Base-by-base conservation (phyloP, 1,140 invertebrate species). In the Ditylenchus dipsaci region DNA sequence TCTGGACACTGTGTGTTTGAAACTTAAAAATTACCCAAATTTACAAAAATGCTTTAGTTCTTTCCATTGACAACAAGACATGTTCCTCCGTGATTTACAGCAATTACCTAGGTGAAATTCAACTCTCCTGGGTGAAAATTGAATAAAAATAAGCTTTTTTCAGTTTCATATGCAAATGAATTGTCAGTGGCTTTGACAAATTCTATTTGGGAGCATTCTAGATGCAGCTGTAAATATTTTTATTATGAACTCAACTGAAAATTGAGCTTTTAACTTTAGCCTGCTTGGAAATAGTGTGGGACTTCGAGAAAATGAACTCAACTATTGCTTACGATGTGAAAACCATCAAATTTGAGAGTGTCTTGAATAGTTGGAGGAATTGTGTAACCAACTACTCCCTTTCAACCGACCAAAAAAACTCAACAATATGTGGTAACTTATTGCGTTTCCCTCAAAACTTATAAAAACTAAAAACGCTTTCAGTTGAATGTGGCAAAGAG, bases 1-100 rank as follows among this genome's bases (percentile, higher is more conserved):
- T 59, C 30, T 80, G 49, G 77, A 76, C 27, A 60, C 56, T 65
- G 19, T 56, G 23, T 38, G 33, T 3, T 38, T 38, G 3, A 38
- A 11, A 11, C 33, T 38, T 38, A 38, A 3, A 38, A 5, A 7
- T 53, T 53, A 7, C 15, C 15, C 49, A 21, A 53, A 53, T 53
- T 7, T 26, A 7, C n/a, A 26, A 53, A 21, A 15, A 53, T 53
- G 49, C 33, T 38, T 38, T 38, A 38, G 33, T 53, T 5, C 49
- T 21, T 27, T 79, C 76, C 1, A 47, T 78, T 29, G 76, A 78
- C 67, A 79, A 79, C 60, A 69, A 63, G 15, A 73, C 77, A 15
- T 78, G 76, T 56, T 21, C 78, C 0, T 23, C 63, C 15, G 72
- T 78, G 9, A 76, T 78, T 59, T 78, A 78, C 56, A 68, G 64